phyloP scores from a whole-genome alignment of 1,140 invertebrate genomes.

The Hirudo medicinalis region DNA sequence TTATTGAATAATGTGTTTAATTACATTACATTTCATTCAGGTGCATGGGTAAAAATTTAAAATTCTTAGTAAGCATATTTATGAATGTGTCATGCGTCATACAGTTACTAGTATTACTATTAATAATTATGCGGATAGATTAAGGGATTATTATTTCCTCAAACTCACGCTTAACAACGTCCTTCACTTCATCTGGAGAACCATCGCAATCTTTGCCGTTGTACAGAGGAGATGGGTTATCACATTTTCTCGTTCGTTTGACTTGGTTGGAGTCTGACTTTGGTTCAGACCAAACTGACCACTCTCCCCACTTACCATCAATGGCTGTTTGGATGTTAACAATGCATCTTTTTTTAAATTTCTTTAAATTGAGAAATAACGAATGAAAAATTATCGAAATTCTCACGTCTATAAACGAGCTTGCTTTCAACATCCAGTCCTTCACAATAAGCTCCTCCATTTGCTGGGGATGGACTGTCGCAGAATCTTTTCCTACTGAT shows the following conservation, averaged over 20 bases:
- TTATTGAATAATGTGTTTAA: too few species aligned
- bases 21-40: too few species aligned
- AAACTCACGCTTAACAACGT: not conserved
- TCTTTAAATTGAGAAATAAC: too few species aligned
- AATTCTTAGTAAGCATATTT: too few species aligned
- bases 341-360: too few species aligned
- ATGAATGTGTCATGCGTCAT: too few species aligned
- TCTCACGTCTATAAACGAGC: not conserved
- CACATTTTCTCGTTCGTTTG: constrained; percentile 28
- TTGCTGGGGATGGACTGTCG: constrained; percentile 46
- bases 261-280: constrained; percentile 25
- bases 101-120: too few species aligned
- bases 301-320: constrained; percentile 10
- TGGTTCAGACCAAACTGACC: constrained; percentile 13
- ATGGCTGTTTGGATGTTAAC: not conserved
- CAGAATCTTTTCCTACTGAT: constrained; percentile 21
- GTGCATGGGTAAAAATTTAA: too few species aligned
- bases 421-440: constrained; percentile 21
- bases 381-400: too few species aligned
- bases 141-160: too few species aligned
- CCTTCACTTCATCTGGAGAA: constrained; percentile 24
- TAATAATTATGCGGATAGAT: too few species aligned
- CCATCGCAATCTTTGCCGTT: constrained; percentile 30
- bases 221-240: constrained; percentile 29
- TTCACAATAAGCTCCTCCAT: constrained; percentile 52